Conservation (phyloP, 2,113 vertebrate genomes). For the Bos indicus region DNA sequence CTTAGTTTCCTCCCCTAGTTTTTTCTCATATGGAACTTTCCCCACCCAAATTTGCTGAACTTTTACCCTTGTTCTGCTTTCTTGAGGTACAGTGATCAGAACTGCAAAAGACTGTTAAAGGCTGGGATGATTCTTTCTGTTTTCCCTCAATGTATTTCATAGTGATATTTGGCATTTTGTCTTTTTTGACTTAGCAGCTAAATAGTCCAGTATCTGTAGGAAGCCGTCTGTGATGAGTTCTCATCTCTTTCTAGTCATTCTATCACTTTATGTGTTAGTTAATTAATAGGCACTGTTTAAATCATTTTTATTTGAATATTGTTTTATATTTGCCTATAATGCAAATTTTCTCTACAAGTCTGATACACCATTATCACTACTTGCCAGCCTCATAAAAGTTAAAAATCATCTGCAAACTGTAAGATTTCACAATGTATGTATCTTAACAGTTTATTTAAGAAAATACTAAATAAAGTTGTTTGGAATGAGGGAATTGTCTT, state of each 20-base stretch:
- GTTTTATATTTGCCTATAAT: neutral
- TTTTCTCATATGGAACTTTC: neutral
- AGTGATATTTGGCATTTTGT: neutral
- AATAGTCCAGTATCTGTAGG: neutral
- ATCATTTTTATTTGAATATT: neutral
- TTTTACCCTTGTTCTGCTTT: constrained; percentile 16
- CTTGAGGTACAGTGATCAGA: neutral
- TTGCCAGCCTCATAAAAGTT: neutral
- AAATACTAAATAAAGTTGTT: neutral
- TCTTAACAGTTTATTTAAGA: neutral
- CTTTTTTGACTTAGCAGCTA: neutral
- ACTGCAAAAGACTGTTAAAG: neutral
- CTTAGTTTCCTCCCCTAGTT: neutral
- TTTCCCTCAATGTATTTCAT: neutral
- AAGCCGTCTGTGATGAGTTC: neutral
- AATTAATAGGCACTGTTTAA: neutral
- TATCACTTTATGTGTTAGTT: neutral
- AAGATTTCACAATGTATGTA: neutral
- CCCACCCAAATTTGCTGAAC: neutral
- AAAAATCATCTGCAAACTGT: neutral
- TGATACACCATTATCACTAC: neutral
- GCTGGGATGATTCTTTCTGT: neutral
- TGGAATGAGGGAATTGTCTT: neutral
- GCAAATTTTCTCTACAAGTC: neutral
- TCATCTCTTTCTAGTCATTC: neutral